Evolutionary conservation across 2,113 vertebrate genomes (phyloP).

Genomic region (Pelvicachromis taeniatus): DNA sequence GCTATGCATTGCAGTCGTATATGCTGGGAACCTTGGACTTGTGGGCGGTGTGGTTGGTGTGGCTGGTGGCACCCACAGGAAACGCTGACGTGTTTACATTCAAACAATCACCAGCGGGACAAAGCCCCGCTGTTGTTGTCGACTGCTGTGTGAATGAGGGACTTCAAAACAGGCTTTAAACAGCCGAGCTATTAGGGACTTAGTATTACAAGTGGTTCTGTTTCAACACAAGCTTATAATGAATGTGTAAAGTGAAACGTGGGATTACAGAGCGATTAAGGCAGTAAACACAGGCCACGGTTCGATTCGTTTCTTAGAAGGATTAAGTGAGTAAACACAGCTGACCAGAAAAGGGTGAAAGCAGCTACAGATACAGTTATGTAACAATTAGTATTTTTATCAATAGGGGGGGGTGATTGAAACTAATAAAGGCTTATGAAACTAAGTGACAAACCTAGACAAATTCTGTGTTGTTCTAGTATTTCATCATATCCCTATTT

Average conservation of each 20-base stretch:
- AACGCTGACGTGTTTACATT: slow-evolving; percentile 55
- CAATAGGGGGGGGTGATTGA: neutral
- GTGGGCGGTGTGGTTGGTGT: neutral
- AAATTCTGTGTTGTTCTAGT: neutral
- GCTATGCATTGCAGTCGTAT: neutral
- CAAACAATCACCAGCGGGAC: slow-evolving; percentile 35
- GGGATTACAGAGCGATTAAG: neutral
- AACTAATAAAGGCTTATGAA: neutral
- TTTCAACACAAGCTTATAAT: neutral
- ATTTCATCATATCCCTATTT: neutral
- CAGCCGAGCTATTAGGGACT: neutral
- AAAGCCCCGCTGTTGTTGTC: slow-evolving; percentile 27
- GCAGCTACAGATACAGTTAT: neutral
- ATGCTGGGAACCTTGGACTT: neutral
- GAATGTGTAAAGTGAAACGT: neutral
- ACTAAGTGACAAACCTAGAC: neutral
- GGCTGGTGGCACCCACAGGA: slow-evolving; percentile 24
- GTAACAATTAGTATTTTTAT: neutral
- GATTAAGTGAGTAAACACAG: neutral
- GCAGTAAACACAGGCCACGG: neutral
- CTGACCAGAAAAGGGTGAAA: neutral
- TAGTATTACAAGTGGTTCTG: neutral
- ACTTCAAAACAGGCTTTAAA: slow-evolving; percentile 16
- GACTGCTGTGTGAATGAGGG: neutral
- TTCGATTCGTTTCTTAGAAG: neutral